Percentiles rank a stretch among this genome's conserved stretches.
Conservation (phyloP, 2,113 vertebrate genomes). For the Alethe castanea region DNA sequence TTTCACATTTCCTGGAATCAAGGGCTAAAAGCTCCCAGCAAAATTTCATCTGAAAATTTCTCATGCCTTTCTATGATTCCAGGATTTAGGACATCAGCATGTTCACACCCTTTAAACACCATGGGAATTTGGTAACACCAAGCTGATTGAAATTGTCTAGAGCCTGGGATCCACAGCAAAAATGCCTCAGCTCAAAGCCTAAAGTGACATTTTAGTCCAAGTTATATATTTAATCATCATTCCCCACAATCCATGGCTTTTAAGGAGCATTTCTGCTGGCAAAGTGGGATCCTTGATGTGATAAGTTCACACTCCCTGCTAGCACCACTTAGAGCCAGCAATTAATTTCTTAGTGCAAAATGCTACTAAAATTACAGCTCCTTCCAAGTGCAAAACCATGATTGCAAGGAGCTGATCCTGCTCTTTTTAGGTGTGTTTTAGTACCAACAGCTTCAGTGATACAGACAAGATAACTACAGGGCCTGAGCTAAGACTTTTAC, state of each 20-base stretch:
- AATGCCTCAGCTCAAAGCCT: neutral
- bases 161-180: neutral
- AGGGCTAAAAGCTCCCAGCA: neutral
- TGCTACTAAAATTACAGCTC: neutral
- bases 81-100: neutral
- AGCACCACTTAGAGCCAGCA: neutral
- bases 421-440: neutral
- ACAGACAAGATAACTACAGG: neutral
- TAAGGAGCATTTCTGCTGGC: neutral
- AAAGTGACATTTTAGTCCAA: neutral
- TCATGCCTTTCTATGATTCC: neutral
- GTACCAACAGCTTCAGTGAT: neutral
- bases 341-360: neutral
- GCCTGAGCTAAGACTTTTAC: neutral
- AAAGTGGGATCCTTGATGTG: neutral
- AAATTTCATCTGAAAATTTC: neutral
- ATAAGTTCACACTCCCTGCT: neutral
- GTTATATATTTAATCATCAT: neutral
- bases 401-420: neutral
- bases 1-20: neutral
- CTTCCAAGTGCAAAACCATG: neutral
- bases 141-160: neutral
- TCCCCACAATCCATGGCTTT: neutral
- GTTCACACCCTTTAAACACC: neutral
- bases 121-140: neutral